These are phyloP conservation scores for Corapipo altera DNA, from an alignment of 2,113 vertebrate genomes.

Conservation along the genomic window DNA sequence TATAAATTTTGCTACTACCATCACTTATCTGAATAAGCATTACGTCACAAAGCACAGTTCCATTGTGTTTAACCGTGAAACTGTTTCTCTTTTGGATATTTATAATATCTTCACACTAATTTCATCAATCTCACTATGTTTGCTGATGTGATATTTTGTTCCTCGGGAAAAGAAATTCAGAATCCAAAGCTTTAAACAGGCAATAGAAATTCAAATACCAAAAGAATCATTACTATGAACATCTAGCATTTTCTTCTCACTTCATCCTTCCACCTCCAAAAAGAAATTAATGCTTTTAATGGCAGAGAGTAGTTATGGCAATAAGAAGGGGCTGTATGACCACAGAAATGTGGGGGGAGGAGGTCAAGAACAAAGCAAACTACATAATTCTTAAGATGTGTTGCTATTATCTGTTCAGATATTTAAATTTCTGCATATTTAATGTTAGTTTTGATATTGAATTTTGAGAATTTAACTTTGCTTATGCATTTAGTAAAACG, in stretches of 20 bases:
- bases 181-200: neutral
- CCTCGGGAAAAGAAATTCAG: neutral
- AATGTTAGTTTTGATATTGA: neutral
- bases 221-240: neutral
- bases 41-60: neutral
- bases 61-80: neutral
- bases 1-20: neutral
- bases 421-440: neutral
- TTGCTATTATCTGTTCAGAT: neutral
- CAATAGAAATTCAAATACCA: conserved; percentile 32
- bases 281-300: neutral
- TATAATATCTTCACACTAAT: neutral
- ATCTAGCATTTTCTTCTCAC: neutral
- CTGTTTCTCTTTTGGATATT: neutral
- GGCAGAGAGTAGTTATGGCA: neutral
- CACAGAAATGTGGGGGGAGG: neutral
- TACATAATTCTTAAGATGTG: neutral
- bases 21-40: neutral
- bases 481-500: neutral
- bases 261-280: neutral
- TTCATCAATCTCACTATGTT: neutral
- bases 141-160: neutral
- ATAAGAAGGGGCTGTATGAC: neutral
- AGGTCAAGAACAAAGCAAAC: neutral
- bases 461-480: neutral